Conservation (phyloP, 2,888 invertebrate species). For the Stegana nigrithorax region DNA sequence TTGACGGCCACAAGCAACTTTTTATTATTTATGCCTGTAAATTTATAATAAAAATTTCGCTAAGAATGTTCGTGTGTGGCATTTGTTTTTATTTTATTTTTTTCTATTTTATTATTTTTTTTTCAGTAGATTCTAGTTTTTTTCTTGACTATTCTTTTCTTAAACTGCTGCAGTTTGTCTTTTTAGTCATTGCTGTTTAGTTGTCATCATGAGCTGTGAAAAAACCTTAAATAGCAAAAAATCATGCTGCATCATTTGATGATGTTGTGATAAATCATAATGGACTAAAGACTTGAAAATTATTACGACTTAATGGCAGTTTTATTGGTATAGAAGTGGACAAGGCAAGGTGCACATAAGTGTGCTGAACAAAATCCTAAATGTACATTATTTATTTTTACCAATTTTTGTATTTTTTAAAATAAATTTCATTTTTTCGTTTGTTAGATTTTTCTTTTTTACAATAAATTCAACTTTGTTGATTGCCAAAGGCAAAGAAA, state of each 20-base stretch:
- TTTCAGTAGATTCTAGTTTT: too few relatives aligned
- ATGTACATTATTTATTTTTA: too few relatives aligned
- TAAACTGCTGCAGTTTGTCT: too few relatives aligned
- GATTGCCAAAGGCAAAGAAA: constrained; percentile 3
- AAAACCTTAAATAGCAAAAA: too few relatives aligned
- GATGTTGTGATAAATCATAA: constrained; percentile 39
- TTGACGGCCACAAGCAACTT: constrained; percentile 30
- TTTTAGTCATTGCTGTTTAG: too few relatives aligned
- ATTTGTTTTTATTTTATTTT: constrained; percentile 33
- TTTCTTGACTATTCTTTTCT: too few relatives aligned
- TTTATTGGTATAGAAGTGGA: constrained; percentile 1
- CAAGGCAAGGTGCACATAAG: too few relatives aligned
- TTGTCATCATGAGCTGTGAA: too few relatives aligned
- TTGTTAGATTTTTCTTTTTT: not conserved
- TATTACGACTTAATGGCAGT: constrained; percentile 6
- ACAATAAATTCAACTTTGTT: constrained; percentile 7
- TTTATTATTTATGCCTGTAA: constrained; percentile 51
- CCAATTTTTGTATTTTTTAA: too few relatives aligned
- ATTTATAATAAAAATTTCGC: constrained; percentile 37
- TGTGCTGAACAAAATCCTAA: too few relatives aligned
- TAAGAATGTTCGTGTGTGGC: constrained; percentile 61
- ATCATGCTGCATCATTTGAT: constrained; percentile 54
- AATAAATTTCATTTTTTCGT: not conserved
- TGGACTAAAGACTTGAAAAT: constrained; percentile 1
- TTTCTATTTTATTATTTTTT: not conserved